Evolutionary conservation across 1,140 invertebrate species (phyloP).

Genomic region (Leptopilina clavipes): DNA sequence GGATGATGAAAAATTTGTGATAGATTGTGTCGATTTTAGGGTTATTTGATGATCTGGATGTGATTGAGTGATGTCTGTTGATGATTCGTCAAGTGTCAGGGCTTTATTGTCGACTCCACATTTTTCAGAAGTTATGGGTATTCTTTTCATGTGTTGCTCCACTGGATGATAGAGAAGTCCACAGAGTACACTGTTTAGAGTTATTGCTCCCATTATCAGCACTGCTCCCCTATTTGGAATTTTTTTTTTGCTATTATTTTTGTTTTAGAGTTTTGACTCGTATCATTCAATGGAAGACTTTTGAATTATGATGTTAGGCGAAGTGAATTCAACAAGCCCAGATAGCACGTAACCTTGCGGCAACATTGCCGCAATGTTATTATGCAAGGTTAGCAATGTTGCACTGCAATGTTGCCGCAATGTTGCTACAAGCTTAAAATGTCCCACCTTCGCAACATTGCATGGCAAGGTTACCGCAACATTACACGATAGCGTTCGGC

Average conservation of each 20-base stretch:
- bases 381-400: no score
- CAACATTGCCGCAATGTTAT: no score
- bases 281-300: no score
- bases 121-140: conserved; percentile 14
- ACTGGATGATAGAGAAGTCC: conserved; percentile 88
- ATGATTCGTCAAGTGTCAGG: conserved; percentile 57
- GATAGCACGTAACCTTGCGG: no score
- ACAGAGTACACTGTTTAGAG: conserved; percentile 86
- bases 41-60: not conserved
- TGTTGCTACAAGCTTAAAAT: no score
- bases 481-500: no score
- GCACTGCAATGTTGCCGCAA: no score
- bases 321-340: no score
- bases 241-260: conserved; percentile 25
- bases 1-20: not conserved
- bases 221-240: conserved; percentile 80
- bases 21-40: not conserved
- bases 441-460: no score
- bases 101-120: conserved; percentile 74
- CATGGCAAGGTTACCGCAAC: no score
- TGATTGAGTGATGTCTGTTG: not conserved
- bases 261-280: no score
- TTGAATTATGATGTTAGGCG: no score
- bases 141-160: conserved; percentile 81
- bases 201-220: conserved; percentile 86